phyloP scores from a whole-genome alignment of 2,797 vertebrate species.

The Eulemur rubriventer region DNA sequence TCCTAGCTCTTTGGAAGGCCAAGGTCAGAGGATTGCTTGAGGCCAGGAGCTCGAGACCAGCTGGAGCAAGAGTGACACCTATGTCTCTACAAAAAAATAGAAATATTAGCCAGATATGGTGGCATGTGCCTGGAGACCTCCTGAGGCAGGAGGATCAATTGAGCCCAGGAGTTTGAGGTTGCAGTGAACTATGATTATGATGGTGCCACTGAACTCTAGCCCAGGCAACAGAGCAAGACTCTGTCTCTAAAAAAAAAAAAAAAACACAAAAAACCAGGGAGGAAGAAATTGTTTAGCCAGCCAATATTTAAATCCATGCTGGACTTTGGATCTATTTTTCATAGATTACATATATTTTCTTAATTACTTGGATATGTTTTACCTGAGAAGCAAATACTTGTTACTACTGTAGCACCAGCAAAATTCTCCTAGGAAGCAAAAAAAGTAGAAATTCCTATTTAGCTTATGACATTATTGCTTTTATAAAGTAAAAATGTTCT shows the following conservation, averaged over 20 bases:
- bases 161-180: neutral
- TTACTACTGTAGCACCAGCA: neutral
- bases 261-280: neutral
- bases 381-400: neutral
- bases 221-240: neutral
- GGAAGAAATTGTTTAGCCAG: neutral
- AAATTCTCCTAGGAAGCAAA: neutral
- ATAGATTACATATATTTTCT: conserved; percentile 27
- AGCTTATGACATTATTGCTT: neutral
- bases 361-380: conserved; percentile 1
- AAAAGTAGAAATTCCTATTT: conserved; percentile 13
- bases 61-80: neutral
- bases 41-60: neutral
- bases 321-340: neutral
- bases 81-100: neutral
- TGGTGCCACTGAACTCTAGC: neutral
- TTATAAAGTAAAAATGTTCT: conserved; percentile 28
- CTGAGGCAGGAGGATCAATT: neutral
- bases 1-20: neutral
- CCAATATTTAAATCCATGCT: neutral
- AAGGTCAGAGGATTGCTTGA: neutral
- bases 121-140: neutral
- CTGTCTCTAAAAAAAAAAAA: neutral
- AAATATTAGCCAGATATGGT: neutral
- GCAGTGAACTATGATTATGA: neutral